phyloP scores from a whole-genome alignment of 2,113 vertebrate genomes.

The Indri indri region DNA sequence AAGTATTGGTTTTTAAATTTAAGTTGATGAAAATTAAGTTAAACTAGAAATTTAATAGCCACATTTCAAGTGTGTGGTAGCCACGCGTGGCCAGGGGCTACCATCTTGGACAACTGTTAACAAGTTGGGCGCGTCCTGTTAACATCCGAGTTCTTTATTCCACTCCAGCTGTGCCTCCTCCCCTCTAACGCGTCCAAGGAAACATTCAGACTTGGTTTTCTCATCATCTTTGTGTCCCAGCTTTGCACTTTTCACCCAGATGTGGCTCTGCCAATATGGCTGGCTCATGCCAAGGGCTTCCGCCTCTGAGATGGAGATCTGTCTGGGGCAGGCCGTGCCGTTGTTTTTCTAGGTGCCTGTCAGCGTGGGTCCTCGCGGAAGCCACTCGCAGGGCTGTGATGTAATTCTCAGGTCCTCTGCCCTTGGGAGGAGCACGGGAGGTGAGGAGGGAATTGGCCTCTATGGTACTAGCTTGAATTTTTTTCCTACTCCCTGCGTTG shows the following conservation, averaged over 20 bases:
- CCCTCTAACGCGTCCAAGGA: too few relatives aligned
- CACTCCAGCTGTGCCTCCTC: background rate
- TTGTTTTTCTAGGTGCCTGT: too few relatives aligned
- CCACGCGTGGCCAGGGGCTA: rapidly evolving
- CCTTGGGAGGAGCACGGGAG: background rate
- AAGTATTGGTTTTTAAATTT: background rate
- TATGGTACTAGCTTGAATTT: background rate
- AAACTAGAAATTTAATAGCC: background rate
- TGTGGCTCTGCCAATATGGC: background rate
- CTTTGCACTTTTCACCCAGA: background rate
- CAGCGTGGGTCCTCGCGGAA: background rate
- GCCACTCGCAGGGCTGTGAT: background rate
- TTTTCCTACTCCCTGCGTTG: background rate
- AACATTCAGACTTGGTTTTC: background rate
- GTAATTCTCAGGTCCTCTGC: background rate
- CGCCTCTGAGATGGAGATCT: background rate
- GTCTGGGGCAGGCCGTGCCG: background rate
- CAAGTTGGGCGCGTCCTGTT: background rate
- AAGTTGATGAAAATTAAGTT: background rate
- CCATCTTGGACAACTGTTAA: rapidly evolving
- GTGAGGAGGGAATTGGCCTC: background rate
- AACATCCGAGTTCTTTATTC: rapidly evolving
- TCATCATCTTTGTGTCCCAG: background rate
- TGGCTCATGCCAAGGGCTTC: background rate
- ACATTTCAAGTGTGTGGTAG: background rate